phyloP scores from a whole-genome alignment of 2,888 invertebrate species.

The Poecilobothrus nobilitatus region DNA sequence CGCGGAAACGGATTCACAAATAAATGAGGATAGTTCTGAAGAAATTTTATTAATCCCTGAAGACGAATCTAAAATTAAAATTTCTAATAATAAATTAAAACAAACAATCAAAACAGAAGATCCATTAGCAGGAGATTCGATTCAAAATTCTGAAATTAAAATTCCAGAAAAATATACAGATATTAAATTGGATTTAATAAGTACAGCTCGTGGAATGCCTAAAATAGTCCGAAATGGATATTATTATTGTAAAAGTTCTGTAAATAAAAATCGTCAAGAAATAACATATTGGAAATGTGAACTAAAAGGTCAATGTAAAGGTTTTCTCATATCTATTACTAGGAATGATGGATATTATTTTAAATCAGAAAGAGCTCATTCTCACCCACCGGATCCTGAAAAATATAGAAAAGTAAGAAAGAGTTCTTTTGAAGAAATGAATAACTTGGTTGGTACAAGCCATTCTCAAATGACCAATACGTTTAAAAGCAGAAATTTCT shows the following conservation, averaged over 20 bases:
- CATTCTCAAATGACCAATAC: neutral
- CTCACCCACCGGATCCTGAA: neutral
- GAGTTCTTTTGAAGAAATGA: neutral
- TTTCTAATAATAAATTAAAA: neutral
- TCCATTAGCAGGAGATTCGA: neutral
- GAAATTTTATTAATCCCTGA: neutral
- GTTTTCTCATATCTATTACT: neutral
- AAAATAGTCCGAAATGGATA: neutral
- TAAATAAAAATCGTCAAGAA: neutral
- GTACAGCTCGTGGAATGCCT: neutral
- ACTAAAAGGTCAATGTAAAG: neutral
- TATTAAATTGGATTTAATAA: neutral
- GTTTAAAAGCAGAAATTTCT: neutral
- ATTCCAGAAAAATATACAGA: neutral
- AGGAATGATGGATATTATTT: slow-evolving; percentile 5
- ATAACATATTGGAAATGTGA: slow-evolving; percentile 9
- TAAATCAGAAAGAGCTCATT: neutral
- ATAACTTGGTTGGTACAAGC: neutral
- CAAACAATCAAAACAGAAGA: neutral
- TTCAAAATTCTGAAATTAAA: neutral
- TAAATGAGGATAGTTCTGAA: neutral
- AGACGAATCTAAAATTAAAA: neutral
- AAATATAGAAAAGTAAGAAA: neutral
- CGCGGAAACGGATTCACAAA: neutral
- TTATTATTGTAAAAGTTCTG: neutral